These are phyloP conservation scores for Gastrophryne carolinensis DNA, from an alignment of 2,797 vertebrate genomes.

Conservation along the genomic window DNA sequence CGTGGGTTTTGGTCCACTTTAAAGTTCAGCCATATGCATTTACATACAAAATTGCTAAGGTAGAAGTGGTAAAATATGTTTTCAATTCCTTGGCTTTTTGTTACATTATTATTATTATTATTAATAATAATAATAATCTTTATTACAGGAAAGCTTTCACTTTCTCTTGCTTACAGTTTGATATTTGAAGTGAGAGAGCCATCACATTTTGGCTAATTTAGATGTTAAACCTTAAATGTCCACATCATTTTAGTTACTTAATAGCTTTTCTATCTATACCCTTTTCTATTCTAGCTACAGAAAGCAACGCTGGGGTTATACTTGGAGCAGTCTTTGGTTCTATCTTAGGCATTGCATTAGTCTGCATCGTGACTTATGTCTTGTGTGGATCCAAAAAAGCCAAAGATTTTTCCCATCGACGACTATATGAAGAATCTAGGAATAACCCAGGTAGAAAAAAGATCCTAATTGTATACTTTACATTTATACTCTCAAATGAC, in stretches of 20 bases:
- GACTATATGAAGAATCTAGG: constrained; percentile 80
- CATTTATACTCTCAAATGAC: too few relatives aligned
- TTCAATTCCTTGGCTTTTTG: too few relatives aligned
- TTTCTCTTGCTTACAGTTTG: too few relatives aligned
- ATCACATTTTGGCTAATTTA: too few relatives aligned
- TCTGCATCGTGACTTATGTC: constrained; percentile 73
- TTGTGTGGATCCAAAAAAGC: constrained; percentile 69
- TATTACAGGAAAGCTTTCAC: too few relatives aligned
- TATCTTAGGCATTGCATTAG: constrained; percentile 65
- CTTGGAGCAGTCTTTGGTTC: constrained; percentile 71
- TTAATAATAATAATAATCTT: too few relatives aligned
- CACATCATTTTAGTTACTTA: background rate
- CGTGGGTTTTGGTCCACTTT: too few relatives aligned
- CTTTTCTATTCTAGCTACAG: constrained; percentile 54
- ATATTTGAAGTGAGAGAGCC: too few relatives aligned
- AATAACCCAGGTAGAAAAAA: constrained; percentile 79
- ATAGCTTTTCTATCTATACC: background rate
- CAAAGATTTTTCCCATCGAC: constrained; percentile 77
- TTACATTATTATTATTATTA: too few relatives aligned
- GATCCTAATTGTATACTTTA: background rate
- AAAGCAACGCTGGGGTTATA: constrained; percentile 54
- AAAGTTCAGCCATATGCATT: too few relatives aligned
- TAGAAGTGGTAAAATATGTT: too few relatives aligned
- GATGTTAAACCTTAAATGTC: background rate
- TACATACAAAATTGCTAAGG: too few relatives aligned